Percentiles rank a stretch among this genome's conserved stretches.
Conservation (phyloP, 2,797 vertebrate genomes). For the Zenarchopterus dispar region DNA sequence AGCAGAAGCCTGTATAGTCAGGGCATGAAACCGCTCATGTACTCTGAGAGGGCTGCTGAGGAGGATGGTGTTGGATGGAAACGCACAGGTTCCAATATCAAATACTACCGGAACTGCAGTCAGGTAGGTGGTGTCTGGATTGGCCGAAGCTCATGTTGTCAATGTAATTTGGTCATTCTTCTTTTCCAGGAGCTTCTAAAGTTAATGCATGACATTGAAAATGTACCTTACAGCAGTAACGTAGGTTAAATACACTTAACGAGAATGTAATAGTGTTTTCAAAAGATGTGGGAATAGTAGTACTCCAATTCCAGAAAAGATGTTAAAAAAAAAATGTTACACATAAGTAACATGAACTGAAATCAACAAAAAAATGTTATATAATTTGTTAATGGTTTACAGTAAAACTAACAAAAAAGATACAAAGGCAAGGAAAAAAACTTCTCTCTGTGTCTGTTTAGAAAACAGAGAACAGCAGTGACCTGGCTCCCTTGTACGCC, state of each 20-base stretch:
- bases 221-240: no score
- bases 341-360: no score
- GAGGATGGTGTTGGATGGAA: conserved; percentile 84
- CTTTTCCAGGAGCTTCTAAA: not conserved
- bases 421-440: no score
- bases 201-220: not conserved
- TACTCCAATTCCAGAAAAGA: no score
- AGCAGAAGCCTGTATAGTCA: conserved; percentile 87
- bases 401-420: no score
- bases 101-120: conserved; percentile 80
- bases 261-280: no score
- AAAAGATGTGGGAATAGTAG: no score
- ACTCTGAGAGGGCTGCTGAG: conserved; percentile 85
- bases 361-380: no score
- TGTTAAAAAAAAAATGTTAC: no score
- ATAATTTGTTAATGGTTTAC: no score
- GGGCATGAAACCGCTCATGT: conserved; percentile 91
- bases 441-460: conserved; percentile 30
- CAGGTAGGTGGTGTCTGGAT: conserved; percentile 41
- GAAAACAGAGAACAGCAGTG: conserved; percentile 49
- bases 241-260: no score
- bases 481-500: conserved; percentile 66
- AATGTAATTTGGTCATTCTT: not conserved
- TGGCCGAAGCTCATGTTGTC: not conserved
- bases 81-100: conserved; percentile 81